phyloP scores from a whole-genome alignment of 2,888 invertebrate species.

The Ormyrus rosae region DNA sequence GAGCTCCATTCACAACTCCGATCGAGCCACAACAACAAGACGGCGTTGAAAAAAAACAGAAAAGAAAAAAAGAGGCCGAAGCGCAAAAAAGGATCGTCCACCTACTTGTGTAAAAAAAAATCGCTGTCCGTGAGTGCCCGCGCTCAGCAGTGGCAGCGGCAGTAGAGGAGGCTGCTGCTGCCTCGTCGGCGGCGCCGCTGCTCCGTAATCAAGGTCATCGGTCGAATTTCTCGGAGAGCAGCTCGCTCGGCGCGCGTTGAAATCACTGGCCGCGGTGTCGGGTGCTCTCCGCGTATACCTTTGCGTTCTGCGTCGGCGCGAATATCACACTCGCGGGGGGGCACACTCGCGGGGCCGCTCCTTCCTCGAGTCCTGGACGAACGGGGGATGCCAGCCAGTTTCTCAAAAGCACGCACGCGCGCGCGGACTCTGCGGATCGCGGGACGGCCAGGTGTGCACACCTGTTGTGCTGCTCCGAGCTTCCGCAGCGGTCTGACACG shows the following conservation, averaged over 20 bases:
- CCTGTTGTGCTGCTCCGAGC: constrained; percentile 14
- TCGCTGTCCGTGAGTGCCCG: too few species aligned
- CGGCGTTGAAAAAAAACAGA: too few species aligned
- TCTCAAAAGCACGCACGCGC: background rate
- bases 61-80: too few species aligned
- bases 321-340: too few species aligned
- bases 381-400: constrained; percentile 19
- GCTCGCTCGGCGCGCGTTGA: constrained; percentile 29
- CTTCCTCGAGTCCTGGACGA: too few species aligned
- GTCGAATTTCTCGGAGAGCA: constrained; percentile 32
- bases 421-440: background rate
- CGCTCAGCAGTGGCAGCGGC: background rate
- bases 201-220: constrained; percentile 46
- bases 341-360: too few species aligned
- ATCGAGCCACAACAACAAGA: constrained; percentile 2
- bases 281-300: too few species aligned
- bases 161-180: too few species aligned
- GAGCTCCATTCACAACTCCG: constrained; percentile 14
- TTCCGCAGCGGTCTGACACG: constrained; percentile 54
- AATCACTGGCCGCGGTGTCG: constrained; percentile 17
- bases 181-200: background rate
- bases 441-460: background rate
- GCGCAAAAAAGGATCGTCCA: too few species aligned
- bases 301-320: too few species aligned
- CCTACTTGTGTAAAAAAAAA: too few species aligned